Percentiles rank a stretch among this genome's conserved stretches.
These are phyloP conservation scores for Polietes domitor DNA, from an alignment of 2,888 invertebrate genomes.

Conservation along the genomic window DNA sequence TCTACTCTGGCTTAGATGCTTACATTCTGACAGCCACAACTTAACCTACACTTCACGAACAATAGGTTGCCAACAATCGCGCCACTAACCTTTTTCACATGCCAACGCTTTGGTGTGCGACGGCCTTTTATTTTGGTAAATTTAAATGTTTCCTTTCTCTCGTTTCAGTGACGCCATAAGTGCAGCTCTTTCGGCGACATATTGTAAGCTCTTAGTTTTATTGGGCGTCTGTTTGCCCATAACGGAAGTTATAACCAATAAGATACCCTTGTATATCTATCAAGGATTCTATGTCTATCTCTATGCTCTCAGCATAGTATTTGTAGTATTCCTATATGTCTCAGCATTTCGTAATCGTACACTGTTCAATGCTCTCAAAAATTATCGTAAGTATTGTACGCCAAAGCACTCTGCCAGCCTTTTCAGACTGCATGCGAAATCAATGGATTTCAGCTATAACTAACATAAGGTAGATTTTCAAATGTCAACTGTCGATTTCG, in stretches of 20 bases:
- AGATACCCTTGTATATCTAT: conserved; percentile 88
- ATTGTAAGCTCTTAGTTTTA: conserved; percentile 92
- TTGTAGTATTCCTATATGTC: conserved; percentile 88
- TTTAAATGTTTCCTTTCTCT: neutral
- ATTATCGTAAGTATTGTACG: conserved; percentile 79
- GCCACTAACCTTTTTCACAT: no score
- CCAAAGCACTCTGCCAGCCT: no score
- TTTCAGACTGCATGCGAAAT: no score
- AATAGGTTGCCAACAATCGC: no score
- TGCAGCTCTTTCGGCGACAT: conserved; percentile 89
- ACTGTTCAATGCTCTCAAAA: conserved; percentile 83
- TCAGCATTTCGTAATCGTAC: conserved; percentile 85
- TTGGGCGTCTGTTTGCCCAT: conserved; percentile 92
- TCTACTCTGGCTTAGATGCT: no score
- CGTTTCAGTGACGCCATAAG: conserved; percentile 86
- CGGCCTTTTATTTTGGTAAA: no score
- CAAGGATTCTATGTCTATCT: conserved; percentile 93
- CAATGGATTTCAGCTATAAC: no score
- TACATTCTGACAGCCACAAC: no score
- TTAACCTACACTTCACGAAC: no score
- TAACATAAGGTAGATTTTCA: no score
- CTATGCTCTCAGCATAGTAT: conserved; percentile 88
- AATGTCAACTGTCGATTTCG: no score
- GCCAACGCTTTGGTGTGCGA: no score
- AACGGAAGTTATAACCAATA: conserved; percentile 91